phyloP scores from a whole-genome alignment of 2,888 invertebrate species.

The Andrena camellia region DNA sequence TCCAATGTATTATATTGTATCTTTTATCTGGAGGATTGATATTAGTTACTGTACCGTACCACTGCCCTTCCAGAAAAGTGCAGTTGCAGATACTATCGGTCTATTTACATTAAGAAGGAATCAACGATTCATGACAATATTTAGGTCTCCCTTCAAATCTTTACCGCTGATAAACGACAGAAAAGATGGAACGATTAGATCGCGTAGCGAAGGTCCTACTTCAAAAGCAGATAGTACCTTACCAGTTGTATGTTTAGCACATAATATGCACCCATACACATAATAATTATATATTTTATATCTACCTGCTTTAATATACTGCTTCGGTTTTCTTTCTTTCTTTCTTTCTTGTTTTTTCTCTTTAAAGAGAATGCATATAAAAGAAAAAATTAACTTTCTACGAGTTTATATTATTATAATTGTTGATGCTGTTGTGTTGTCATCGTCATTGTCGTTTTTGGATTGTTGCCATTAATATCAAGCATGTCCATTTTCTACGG shows the following conservation, averaged over 20 bases:
- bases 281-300: slow-evolving; percentile 18
- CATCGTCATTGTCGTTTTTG: not conserved
- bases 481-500: slow-evolving; percentile 36
- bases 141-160: slow-evolving; percentile 83
- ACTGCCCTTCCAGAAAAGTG: slow-evolving; percentile 81
- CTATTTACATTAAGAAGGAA: slow-evolving; percentile 82
- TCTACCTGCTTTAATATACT: slow-evolving; percentile 33
- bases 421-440: too few species aligned
- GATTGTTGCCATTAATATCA: slow-evolving; percentile 16
- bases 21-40: slow-evolving; percentile 35
- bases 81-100: slow-evolving; percentile 79
- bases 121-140: slow-evolving; percentile 81
- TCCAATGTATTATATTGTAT: slow-evolving; percentile 21
- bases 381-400: not conserved
- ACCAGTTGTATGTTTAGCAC: slow-evolving; percentile 79
- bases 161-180: slow-evolving; percentile 80
- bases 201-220: slow-evolving; percentile 81
- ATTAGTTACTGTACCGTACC: slow-evolving; percentile 44
- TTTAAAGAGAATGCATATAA: slow-evolving; percentile 1
- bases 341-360: not conserved
- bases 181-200: slow-evolving; percentile 81
- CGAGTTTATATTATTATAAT: too few species aligned
- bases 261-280: slow-evolving; percentile 23
- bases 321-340: not conserved
- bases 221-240: slow-evolving; percentile 75